Conservation (phyloP, 2,888 invertebrate species). For the Drosophila nr. perissopoda region DNA sequence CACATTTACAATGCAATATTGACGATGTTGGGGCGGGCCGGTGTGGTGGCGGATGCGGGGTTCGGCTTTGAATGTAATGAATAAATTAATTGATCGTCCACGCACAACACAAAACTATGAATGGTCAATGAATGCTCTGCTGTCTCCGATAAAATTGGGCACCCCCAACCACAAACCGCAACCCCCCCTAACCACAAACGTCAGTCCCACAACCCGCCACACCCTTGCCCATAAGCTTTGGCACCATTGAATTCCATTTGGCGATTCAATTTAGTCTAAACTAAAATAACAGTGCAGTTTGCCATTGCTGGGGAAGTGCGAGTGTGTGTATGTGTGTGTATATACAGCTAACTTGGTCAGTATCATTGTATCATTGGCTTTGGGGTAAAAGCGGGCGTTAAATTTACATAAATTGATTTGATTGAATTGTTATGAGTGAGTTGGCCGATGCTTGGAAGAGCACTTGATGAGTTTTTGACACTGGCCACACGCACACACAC, state of each 20-base stretch:
- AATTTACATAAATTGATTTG: slow-evolving; percentile 85
- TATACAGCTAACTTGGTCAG: slow-evolving; percentile 27
- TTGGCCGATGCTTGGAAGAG: neutral
- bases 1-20: slow-evolving; percentile 56
- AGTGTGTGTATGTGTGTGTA: neutral
- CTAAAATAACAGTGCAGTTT: slow-evolving; percentile 71
- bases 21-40: neutral
- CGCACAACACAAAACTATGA: slow-evolving; percentile 58
- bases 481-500: slow-evolving; percentile 13
- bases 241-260: slow-evolving; percentile 37
- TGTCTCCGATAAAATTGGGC: slow-evolving; percentile 53
- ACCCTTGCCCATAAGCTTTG: neutral
- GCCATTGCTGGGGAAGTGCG: neutral
- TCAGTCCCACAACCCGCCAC: too few species aligned
- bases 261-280: slow-evolving; percentile 71
- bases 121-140: slow-evolving; percentile 55
- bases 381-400: slow-evolving; percentile 68
- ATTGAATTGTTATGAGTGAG: slow-evolving; percentile 84
- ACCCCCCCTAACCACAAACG: neutral
- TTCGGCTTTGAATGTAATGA: slow-evolving; percentile 62
- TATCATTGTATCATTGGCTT: slow-evolving; percentile 26
- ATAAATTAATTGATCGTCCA: slow-evolving; percentile 72
- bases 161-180: neutral
- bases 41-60: neutral
- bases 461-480: slow-evolving; percentile 67